Base-by-base conservation (phyloP, 2,797 vertebrate species). In the Poecile montanus region DNA sequence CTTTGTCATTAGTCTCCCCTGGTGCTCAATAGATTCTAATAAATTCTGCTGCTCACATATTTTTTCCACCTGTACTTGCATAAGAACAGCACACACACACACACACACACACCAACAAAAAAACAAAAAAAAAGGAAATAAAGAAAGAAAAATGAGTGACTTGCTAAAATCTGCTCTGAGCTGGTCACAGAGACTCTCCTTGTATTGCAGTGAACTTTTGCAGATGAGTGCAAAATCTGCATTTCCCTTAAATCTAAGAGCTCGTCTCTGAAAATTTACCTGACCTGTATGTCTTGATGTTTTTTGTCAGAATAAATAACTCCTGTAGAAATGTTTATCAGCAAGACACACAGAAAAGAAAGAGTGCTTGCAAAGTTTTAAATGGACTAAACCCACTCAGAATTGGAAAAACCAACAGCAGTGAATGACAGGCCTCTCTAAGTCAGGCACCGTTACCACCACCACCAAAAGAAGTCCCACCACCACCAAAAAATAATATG, bases 221-320 rank as follows among this genome's bases (percentile, higher is more conserved):
- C 53, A 93, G 81, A 84, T 56, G 75, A 93, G 70, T 58, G 72
- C 21, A 88, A 94, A 86, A 92, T 91, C 63, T 53, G 6, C 34
- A 80, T 90, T 96, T 93, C 25, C n/a, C n/a, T 57, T 77, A 80
- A 50, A 71, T 42, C 13, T 62, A 38, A 57, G 56, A 68, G 11
- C 4, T 61, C 19, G 27, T 63, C 56, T 75, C 36, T 82, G 66
- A 94, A 89, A 92, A 82, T 75, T 34, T 66, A 27, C 23, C 57
- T 79, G 30, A 54, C 60, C 58, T 85, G 22, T 44, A 80, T 65
- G 56, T 71, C 72, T 82, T 53, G 76, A 54, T 68, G 91, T 88
- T 85, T 85, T 88, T 50, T 63, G 44, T 92, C 88, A 88, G 58
- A 58, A 75, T 75, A 79, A 94, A 80, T 0, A 0, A 27, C 27